Conservation (phyloP, 53 echinoderm and acorn worm genomes). For the Luidia sarsii region DNA sequence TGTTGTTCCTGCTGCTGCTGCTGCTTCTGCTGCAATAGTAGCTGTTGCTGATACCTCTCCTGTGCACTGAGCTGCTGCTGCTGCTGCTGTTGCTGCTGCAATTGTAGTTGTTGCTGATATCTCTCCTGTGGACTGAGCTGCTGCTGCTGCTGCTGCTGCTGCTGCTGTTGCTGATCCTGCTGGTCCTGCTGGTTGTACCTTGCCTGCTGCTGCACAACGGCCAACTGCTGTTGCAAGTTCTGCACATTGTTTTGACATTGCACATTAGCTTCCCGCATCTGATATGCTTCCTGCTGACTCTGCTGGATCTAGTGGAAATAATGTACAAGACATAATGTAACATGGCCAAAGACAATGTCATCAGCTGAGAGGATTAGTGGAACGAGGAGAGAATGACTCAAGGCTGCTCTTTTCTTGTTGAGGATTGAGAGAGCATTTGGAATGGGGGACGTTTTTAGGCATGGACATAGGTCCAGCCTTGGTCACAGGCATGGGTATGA, state of each 20-base stretch:
- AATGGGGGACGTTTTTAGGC: not conserved
- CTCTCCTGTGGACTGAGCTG: not conserved
- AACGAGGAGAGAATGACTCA: too few relatives aligned
- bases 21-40: not conserved
- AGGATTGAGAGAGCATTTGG: too few relatives aligned
- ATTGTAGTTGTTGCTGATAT: slow-evolving; percentile 4
- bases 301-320: not conserved
- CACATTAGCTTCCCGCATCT: not conserved
- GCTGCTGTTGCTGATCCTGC: not conserved
- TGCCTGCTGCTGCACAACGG: not conserved
- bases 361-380: too few relatives aligned
- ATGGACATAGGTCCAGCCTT: too few relatives aligned
- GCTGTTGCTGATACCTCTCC: not conserved
- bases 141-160: not conserved
- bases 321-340: too few relatives aligned
- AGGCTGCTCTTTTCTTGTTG: too few relatives aligned
- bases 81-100: not conserved
- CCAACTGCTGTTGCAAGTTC: slow-evolving; percentile 6
- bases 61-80: not conserved
- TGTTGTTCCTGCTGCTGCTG: not conserved
- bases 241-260: slow-evolving; percentile 33
- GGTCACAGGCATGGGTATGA: too few relatives aligned
- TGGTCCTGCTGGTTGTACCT: not conserved
- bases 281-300: slow-evolving; percentile 4
- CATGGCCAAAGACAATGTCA: too few relatives aligned